Evolutionary conservation across 1,140 invertebrate species (phyloP), one percentile per base, ranked within the genome.

Genomic region (Caenorhabditis latens): DNA sequence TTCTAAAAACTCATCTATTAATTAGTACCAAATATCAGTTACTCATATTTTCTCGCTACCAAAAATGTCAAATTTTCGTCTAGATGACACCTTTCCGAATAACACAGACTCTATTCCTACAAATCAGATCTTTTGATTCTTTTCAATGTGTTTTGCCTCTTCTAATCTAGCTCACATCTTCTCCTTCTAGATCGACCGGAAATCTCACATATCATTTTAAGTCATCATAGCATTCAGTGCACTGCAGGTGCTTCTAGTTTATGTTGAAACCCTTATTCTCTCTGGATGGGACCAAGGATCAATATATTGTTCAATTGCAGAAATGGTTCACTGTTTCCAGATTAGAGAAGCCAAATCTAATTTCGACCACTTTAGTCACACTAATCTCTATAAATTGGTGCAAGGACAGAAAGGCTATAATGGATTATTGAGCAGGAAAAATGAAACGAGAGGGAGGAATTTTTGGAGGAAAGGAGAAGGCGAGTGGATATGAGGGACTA

Each of bases 361-460:
- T 46, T 71, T 71, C 14, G 65, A 43, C 11, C 42, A 13, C 8
- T 14, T 4, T 43, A 43, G 8, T 14, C 6, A 16, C 19, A 71
- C 42, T 71, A 71, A 79, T 50, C 46, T 6, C 46, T 2, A 11
- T n/a, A 24, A 24, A 79, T 19, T 46, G 50, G 9, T 43, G 46
- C 46, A 50, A 8, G 19, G 16, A n/a, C 43, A 6, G 42, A 79
- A 46, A 79, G 46, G 46, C 46, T 14, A 79, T 50, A 79, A 79
- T 53, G 71, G 71, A 79, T 79, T 79, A 79, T 79, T 24, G 71
- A 79, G 71, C 71, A 79, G 53, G 19, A 79, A 67, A 67, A 67
- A 9, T 3, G 19, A 11, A 50, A 21, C 2, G 71, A 79, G 71
- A 24, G 43, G 16, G 24, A 32, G 24, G 24, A n/a, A 58, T 58